Conservation (phyloP, 2,113 vertebrate genomes). For the Corydoras sp. region DNA sequence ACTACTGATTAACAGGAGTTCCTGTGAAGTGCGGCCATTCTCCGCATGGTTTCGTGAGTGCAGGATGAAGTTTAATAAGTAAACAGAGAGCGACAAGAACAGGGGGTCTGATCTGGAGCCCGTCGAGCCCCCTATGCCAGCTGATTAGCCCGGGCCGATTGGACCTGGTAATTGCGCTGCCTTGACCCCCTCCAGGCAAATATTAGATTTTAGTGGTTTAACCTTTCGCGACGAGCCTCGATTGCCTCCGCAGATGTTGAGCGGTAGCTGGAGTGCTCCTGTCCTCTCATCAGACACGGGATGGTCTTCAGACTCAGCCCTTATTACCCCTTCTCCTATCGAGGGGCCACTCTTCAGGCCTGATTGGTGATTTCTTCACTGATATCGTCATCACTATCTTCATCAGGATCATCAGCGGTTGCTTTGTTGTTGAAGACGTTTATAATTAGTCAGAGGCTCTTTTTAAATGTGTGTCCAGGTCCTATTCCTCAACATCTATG, state of each 20-base stretch:
- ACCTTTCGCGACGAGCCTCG: slow-evolving; percentile 67
- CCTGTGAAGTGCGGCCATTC: slow-evolving; percentile 49
- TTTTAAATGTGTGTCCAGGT: slow-evolving; percentile 12
- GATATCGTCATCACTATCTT: slow-evolving; percentile 32
- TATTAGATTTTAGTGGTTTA: slow-evolving; percentile 74
- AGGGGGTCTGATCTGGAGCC: slow-evolving; percentile 62
- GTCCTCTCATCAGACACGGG: slow-evolving; percentile 58
- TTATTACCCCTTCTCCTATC: slow-evolving; percentile 51
- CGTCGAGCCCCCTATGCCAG: slow-evolving; percentile 53
- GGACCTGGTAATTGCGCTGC: slow-evolving; percentile 70
- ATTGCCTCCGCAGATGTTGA: slow-evolving; percentile 68
- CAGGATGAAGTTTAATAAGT: slow-evolving; percentile 71
- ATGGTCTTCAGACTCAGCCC: slow-evolving; percentile 51
- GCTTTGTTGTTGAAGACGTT: slow-evolving; percentile 37
- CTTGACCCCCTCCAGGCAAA: slow-evolving; percentile 72
- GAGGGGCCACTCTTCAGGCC: slow-evolving; percentile 44
- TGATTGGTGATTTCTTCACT: slow-evolving; percentile 51
- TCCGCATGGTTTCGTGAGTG: slow-evolving; percentile 57
- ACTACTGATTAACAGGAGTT: slow-evolving; percentile 69
- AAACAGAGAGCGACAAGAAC: slow-evolving; percentile 48
- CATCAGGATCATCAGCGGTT: slow-evolving; percentile 13
- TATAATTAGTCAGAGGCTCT: slow-evolving; percentile 15
- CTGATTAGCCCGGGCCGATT: slow-evolving; percentile 71
- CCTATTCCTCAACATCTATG: slow-evolving; percentile 9
- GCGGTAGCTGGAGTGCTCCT: slow-evolving; percentile 49